These are phyloP conservation scores for Epizoanthus rinbou DNA, from an alignment of 92 coral and sea anemone genomes.

Conservation along the genomic window DNA sequence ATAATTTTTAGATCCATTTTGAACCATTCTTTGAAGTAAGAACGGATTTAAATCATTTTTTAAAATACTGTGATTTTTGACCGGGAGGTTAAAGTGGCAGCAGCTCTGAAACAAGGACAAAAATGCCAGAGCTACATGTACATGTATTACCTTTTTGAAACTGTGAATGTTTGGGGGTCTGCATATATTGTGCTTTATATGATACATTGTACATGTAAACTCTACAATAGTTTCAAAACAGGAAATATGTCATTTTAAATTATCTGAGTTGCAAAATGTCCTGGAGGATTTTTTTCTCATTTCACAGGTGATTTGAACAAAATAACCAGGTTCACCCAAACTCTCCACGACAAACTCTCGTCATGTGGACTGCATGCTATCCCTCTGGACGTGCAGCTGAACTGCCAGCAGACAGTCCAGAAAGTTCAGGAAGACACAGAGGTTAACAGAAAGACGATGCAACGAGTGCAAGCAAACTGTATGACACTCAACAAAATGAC, in stretches of 20 bases:
- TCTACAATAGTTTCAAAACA: neutral
- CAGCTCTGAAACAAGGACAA: no score
- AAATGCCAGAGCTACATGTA: no score
- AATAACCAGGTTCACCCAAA: constrained; percentile 68
- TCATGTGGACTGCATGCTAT: constrained; percentile 90
- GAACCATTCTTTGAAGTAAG: no score
- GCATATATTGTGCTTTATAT: no score
- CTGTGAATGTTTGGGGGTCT: no score
- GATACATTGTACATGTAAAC: no score
- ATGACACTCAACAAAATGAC: constrained; percentile 78
- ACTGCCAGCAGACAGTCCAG: constrained; percentile 81
- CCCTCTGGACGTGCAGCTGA: constrained; percentile 86
- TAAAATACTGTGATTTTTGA: no score
- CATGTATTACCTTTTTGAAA: no score
- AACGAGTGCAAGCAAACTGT: constrained; percentile 87
- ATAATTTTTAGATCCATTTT: no score
- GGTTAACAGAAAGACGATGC: constrained; percentile 66
- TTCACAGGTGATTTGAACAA: constrained; percentile 78
- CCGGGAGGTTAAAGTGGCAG: no score
- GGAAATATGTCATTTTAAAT: neutral
- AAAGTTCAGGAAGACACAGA: constrained; percentile 93
- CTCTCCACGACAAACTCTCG: constrained; percentile 76
- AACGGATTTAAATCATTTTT: no score
- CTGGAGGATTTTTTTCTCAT: neutral
- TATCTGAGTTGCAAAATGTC: neutral